A percentile compares a stretch with the other conserved stretches of the same genome.
phyloP scores from a whole-genome alignment of 2,888 invertebrate species.

The Ernsta delagoae region DNA sequence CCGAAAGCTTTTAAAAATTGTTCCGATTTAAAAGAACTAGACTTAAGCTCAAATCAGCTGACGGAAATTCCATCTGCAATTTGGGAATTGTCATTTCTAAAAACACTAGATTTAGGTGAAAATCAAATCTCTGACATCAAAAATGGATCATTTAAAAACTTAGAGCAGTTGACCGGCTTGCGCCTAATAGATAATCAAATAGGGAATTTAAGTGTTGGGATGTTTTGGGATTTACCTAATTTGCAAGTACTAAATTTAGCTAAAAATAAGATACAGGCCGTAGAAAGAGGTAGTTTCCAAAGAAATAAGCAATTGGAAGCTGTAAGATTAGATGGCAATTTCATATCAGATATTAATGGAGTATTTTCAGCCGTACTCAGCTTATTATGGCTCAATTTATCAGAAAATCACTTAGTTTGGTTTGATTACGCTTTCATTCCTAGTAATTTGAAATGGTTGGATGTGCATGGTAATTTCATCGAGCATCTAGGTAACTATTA shows the following conservation, averaged over 20 bases:
- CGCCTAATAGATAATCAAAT: constrained; percentile 96
- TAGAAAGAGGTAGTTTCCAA: constrained; percentile 93
- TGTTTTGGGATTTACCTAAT: constrained; percentile 94
- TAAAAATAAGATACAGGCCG: constrained; percentile 93
- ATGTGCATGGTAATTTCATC: constrained; percentile 95
- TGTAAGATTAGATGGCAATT: constrained; percentile 94
- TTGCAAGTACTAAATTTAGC: constrained; percentile 95
- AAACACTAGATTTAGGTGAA: constrained; percentile 95
- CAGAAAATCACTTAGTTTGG: constrained; percentile 96
- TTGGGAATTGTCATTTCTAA: constrained; percentile 91
- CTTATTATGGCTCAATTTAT: constrained; percentile 94
- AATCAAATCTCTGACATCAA: constrained; percentile 94
- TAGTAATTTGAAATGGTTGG: constrained; percentile 94
- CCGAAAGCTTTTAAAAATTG: constrained; percentile 94
- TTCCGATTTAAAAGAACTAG: constrained; percentile 94
- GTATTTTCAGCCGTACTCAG: constrained; percentile 93
- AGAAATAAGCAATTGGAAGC: constrained; percentile 93
- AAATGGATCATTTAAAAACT: constrained; percentile 93
- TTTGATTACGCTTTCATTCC: constrained; percentile 97
- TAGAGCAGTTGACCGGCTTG: constrained; percentile 94
- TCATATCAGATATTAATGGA: constrained; percentile 94
- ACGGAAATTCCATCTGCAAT: constrained; percentile 92
- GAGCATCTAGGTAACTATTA: constrained; percentile 95
- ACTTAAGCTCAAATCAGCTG: constrained; percentile 94
- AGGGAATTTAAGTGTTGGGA: constrained; percentile 92